Percentiles rank a stretch among this genome's conserved stretches.
These are phyloP conservation scores for Rhingia campestris DNA, from an alignment of 2,888 invertebrate species.

Conservation along the genomic window DNA sequence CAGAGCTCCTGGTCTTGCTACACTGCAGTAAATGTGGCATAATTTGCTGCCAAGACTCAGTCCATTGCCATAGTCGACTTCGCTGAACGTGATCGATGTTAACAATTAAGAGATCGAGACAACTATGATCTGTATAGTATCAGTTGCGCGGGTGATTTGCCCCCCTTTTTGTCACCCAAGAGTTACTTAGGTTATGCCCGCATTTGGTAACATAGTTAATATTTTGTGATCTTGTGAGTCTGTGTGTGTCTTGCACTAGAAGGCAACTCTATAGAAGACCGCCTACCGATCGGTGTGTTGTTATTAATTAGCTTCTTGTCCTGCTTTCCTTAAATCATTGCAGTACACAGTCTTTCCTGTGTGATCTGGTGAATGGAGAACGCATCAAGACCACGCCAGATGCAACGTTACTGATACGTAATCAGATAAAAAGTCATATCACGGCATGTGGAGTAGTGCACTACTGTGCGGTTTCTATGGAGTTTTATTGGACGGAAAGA, in stretches of 20 bases:
- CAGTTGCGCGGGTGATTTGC: slow-evolving; percentile 59
- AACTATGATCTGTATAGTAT: slow-evolving; percentile 54
- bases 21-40: slow-evolving; percentile 43
- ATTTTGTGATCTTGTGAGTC: neutral
- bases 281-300: slow-evolving; percentile 41
- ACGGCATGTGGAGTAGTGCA: slow-evolving; percentile 38
- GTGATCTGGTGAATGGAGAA: slow-evolving; percentile 31
- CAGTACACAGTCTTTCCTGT: neutral
- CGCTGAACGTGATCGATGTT: slow-evolving; percentile 71
- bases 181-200: slow-evolving; percentile 32
- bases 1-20: slow-evolving; percentile 38
- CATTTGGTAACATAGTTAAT: slow-evolving; percentile 56
- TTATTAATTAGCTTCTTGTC: slow-evolving; percentile 68
- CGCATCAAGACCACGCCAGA: slow-evolving; percentile 52
- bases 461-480: neutral
- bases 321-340: slow-evolving; percentile 34
- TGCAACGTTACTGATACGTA: slow-evolving; percentile 48
- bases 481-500: slow-evolving; percentile 7
- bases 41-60: slow-evolving; percentile 46
- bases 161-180: slow-evolving; percentile 4
- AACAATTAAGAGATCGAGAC: slow-evolving; percentile 71
- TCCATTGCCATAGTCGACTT: slow-evolving; percentile 34
- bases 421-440: slow-evolving; percentile 66
- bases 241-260: slow-evolving; percentile 22
- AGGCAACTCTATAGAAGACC: slow-evolving; percentile 21